Percentiles rank a stretch among this genome's conserved stretches.
phyloP scores from a whole-genome alignment of 2,113 vertebrate genomes.

The Malurus elegans region DNA sequence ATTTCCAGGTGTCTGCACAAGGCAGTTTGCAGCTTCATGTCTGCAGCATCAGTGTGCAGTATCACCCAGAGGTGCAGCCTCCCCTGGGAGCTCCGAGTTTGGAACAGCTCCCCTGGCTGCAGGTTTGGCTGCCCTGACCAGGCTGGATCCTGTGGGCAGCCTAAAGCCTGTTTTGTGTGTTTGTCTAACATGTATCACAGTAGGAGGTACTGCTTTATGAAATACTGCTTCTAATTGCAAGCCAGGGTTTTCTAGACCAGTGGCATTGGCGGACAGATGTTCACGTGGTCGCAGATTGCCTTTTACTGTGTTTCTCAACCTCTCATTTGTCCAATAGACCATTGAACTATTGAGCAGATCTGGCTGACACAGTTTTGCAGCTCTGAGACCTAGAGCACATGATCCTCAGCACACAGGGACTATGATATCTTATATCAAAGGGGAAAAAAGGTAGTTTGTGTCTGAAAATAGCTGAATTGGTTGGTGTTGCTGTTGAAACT shows the following conservation, averaged over 20 bases:
- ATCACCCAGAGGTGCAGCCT: not conserved
- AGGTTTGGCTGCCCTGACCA: not conserved
- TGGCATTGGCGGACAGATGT: not conserved
- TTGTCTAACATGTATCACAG: not conserved
- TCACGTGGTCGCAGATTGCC: not conserved
- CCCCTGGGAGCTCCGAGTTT: accelerated
- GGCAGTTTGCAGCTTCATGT: not conserved
- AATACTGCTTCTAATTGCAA: constrained; percentile 4
- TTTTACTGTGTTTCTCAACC: constrained; percentile 1
- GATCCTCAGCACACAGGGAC: not conserved
- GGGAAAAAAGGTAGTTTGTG: not conserved
- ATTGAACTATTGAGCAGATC: constrained; percentile 28
- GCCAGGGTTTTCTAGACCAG: not conserved
- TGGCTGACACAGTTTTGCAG: constrained; percentile 35
- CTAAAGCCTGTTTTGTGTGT: not conserved
- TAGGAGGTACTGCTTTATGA: not conserved
- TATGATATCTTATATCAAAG: not conserved
- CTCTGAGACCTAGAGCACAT: not conserved
- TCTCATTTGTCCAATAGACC: not conserved
- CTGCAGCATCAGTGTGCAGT: not conserved
- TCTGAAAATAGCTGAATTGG: not conserved
- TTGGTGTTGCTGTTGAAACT: not conserved
- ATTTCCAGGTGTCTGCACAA: not conserved
- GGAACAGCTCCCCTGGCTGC: not conserved
- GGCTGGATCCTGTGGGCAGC: not conserved